Conservation (phyloP, 2,888 invertebrate genomes). For the Leptinotarsa juncta region DNA sequence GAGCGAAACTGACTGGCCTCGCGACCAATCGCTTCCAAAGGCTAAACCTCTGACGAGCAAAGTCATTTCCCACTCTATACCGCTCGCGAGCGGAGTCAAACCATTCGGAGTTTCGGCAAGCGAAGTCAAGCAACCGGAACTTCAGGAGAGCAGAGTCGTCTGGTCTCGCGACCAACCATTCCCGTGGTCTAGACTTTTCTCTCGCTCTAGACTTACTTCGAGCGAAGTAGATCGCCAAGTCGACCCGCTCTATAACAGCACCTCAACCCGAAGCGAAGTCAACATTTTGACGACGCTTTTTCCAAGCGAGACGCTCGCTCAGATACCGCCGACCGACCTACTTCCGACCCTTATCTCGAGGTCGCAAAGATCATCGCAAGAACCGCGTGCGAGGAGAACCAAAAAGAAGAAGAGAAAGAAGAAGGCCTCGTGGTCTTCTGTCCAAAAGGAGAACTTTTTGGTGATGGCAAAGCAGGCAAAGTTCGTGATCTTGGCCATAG, state of each 20-base stretch:
- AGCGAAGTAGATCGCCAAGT: not conserved
- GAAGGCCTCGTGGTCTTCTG: slow-evolving; percentile 40
- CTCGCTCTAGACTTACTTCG: slow-evolving; percentile 9
- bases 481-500: slow-evolving; percentile 76
- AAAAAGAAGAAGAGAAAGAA: slow-evolving; percentile 32
- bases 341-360: slow-evolving; percentile 38
- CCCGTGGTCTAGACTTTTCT: not conserved
- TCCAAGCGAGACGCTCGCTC: slow-evolving; percentile 48
- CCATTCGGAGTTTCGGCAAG: not conserved
- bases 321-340: slow-evolving; percentile 50
- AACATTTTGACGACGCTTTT: slow-evolving; percentile 31
- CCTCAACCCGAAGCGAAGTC: not conserved
- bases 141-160: not conserved
- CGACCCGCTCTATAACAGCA: too few relatives aligned
- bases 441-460: slow-evolving; percentile 70
- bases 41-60: not conserved
- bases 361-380: slow-evolving; percentile 37
- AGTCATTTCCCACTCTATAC: not conserved
- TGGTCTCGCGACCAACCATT: not conserved
- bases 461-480: slow-evolving; percentile 75
- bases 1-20: too few relatives aligned
- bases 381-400: not conserved
- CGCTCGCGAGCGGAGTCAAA: not conserved
- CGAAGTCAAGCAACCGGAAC: not conserved
- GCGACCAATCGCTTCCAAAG: too few relatives aligned